Base-by-base conservation (phyloP, 2,113 vertebrate species). In the Columbina picui region DNA sequence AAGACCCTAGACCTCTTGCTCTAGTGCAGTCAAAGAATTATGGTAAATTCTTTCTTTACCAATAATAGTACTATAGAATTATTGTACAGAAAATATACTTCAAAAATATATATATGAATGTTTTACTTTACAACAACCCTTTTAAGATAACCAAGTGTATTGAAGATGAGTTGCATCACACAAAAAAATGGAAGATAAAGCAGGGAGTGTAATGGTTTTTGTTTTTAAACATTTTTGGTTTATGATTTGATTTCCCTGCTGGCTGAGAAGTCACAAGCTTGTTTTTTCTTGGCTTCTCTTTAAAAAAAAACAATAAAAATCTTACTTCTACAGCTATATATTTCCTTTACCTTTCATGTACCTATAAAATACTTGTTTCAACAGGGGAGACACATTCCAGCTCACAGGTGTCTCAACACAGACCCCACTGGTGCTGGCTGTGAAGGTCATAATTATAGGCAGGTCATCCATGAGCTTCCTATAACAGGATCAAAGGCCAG, bases 351-450 rank as follows among this genome's bases (percentile, higher is more conserved):
- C 27, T 87, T 93, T 87, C 47, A 68, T 22, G 10, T 43, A 67
- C 13, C 64, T 30, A 22, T 92, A 71, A 92, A 95, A 25, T 14
- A 52, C 7, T 79, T 75, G 60, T 75, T 92, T 80, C 73, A 64
- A 6, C 11, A 17, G 20, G 36, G 75, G 84, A 94, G 77, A 34
- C 19, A 30, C 56, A 56, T 95, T 95, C 73, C 89, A 89, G 30
- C 61, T 84, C 0, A 0, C 68, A 87, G 76, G 69, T 91, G 93
- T 84, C 77, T 64, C 3, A 2, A 32, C 34, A 68, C 23, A 59
- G 26, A 45, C 34, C 65, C 45, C 85, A 77, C 23, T 60, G 29
- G 19, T 6, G 26, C 36, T 84, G 65, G 29, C 61, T 87, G 41
- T 14, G 52, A 78, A 68, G 43, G 19, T 17, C 1, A 1, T 27